Base-by-base conservation (phyloP, 1,140 invertebrate species). In the Saxidomus purpurata region DNA sequence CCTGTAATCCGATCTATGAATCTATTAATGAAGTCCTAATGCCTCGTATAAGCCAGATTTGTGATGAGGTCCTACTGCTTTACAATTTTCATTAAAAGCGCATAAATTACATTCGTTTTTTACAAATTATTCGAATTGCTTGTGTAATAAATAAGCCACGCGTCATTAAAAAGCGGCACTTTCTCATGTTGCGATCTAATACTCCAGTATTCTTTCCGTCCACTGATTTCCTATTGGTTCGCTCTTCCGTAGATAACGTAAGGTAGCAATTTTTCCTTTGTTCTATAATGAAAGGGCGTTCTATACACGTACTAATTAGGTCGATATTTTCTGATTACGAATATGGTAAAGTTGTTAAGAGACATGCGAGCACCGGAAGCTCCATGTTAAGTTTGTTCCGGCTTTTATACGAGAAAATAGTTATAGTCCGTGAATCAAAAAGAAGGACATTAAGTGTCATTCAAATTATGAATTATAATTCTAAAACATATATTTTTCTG, bases 251-350 rank as follows among this genome's bases (percentile, higher is more conserved):
- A 19, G 15, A 71, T 71, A 28, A 28, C 9, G 36, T 71, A 13
- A 71, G 28, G 67, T 71, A 71, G 28, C 67, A n/a, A 71, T 31
- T 19, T 36, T 71, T 71, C 67, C 28, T 19, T 71, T 71, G 67
- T 71, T 71, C 67, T 40, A 19, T 0, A 15, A 36, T 71, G 61
- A 38, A 38, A 71, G 67, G 67, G 28, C 67, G 67, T 71, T 71
- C 67, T 71, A 38, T 71, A 38, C 36, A 71, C 0, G 67, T 71
- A 34, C n/a, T 71, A 71, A 71, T 71, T 38, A 38, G 67, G 34
- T 71, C 67, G 67, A 71, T 71, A 71, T 38, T 40, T 36, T 71
- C 31, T 38, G 1, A 38, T 38, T 38, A 38, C 4, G 31, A 36
- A 67, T 6, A 31, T 28, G 61, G n/a, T 67, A 6, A 11, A 31